Evolutionary conservation across 1,140 invertebrate species (phyloP).

Genomic region (Mamestra configurata): DNA sequence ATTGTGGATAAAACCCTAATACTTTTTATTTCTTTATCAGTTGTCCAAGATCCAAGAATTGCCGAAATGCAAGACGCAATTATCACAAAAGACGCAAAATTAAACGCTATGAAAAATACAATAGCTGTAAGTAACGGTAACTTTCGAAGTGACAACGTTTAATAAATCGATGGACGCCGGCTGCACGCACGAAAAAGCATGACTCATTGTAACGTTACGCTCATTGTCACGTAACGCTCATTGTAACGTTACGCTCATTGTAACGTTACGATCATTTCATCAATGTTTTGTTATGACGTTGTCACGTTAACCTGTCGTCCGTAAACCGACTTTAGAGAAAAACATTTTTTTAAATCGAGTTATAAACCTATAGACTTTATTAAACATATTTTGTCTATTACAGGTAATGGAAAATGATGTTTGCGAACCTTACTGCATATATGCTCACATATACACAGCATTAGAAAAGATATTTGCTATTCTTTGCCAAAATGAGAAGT

Average conservation of each 20-base stretch:
- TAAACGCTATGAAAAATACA: slow-evolving; percentile 82
- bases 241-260: no score
- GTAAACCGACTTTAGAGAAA: no score
- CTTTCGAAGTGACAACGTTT: background rate
- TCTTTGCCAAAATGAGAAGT: slow-evolving; percentile 79
- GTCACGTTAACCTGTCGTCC: no score
- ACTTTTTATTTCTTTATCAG: slow-evolving; percentile 56
- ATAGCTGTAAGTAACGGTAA: slow-evolving; percentile 71
- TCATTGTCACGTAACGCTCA: no score
- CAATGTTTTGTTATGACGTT: no score
- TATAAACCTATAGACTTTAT: no score
- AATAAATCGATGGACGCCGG: background rate
- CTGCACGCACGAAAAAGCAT: no score
- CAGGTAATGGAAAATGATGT: slow-evolving; percentile 83
- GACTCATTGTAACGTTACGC: no score
- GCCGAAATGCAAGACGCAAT: slow-evolving; percentile 78
- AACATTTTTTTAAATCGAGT: no score
- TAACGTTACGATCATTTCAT: no score
- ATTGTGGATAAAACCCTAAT: background rate
- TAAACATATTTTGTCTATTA: slow-evolving; percentile 42
- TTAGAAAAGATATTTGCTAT: slow-evolving; percentile 81
- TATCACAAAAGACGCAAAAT: slow-evolving; percentile 80
- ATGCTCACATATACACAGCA: slow-evolving; percentile 82
- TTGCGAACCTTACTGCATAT: slow-evolving; percentile 82
- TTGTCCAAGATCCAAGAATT: slow-evolving; percentile 71